Percentiles rank a stretch among this genome's conserved stretches.
phyloP scores from a whole-genome alignment of 2,888 invertebrate species.

The Amblyteles armatorius region DNA sequence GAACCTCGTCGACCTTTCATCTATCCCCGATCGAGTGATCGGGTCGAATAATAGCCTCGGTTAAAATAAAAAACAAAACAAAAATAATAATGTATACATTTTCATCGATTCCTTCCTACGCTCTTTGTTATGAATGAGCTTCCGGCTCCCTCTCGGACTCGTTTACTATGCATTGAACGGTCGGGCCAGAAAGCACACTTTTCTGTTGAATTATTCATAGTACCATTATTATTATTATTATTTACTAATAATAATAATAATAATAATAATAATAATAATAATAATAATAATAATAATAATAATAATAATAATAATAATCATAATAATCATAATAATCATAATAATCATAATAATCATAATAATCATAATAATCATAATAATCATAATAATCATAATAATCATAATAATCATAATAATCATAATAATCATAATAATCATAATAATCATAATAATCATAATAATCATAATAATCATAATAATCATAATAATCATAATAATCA shows the following conservation, averaged over 20 bases:
- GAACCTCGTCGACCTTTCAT: slow-evolving; percentile 49
- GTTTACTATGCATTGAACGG: background rate
- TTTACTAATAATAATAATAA: background rate
- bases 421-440: background rate
- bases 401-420: background rate
- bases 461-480: background rate
- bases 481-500: background rate
- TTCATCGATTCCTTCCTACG: slow-evolving; percentile 22
- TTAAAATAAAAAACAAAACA: background rate
- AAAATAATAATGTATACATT: slow-evolving; percentile 30
- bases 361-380: no score
- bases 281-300: no score
- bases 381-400: background rate
- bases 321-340: no score
- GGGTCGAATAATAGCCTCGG: slow-evolving; percentile 26
- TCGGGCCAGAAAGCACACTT: background rate
- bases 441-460: background rate
- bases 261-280: no score
- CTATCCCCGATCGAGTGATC: slow-evolving; percentile 21
- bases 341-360: no score
- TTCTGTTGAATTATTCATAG: background rate
- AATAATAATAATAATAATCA: no score
- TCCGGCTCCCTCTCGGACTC: background rate
- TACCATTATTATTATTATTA: background rate
- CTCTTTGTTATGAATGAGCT: background rate